Base-by-base conservation (phyloP, 2,113 vertebrate species). In the Heterocephalus glaber region DNA sequence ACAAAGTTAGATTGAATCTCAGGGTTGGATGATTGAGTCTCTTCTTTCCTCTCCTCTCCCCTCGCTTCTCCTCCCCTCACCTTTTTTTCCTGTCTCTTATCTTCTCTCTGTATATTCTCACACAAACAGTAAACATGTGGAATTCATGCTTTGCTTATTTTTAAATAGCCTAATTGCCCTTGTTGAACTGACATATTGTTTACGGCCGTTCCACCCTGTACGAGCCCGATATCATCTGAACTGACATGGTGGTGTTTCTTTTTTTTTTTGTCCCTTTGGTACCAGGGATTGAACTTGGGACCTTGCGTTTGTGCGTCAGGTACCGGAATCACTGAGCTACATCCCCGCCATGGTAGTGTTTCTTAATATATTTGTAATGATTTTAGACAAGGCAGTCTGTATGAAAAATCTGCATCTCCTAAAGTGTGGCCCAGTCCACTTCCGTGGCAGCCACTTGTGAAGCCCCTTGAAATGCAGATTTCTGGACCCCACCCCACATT, bases 11-110 rank as follows among this genome's bases (percentile, higher is more conserved):
- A 70, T 28, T 79, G 56, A 87, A 35, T 87, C 70, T 92, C 44
- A 94, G 6, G 58, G 84, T 85, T 66, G 33, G 58, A 76, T 93
- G 83, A 35, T 93, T 88, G 81, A 88, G 35, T 80, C 66, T 38
- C 11, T 74, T 24, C 47, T 54, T 22, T 19, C 0, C 11, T 16
- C 38, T 54, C 2, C 30, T 8, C 35, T 35, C 35, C 22, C 22
- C 5, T 41, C 17, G 14, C 44, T 33, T 70, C 22, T 38, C 33
- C 24, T 41, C 3, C 38, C 14, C 14, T 38, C 33, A 9, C 12
- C 35, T 49, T 49, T 49, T 49, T 9, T 49, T 49, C 47, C 47
- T 49, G 47, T 9, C 47, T 49, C 13, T 49, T 41, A 4, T 35
- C 35, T 72, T 58, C 13, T 76, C 3, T 74, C 35, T 86, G 24